Base-by-base conservation (phyloP, 1,140 invertebrate genomes). In the Hycleus cichorii region DNA sequence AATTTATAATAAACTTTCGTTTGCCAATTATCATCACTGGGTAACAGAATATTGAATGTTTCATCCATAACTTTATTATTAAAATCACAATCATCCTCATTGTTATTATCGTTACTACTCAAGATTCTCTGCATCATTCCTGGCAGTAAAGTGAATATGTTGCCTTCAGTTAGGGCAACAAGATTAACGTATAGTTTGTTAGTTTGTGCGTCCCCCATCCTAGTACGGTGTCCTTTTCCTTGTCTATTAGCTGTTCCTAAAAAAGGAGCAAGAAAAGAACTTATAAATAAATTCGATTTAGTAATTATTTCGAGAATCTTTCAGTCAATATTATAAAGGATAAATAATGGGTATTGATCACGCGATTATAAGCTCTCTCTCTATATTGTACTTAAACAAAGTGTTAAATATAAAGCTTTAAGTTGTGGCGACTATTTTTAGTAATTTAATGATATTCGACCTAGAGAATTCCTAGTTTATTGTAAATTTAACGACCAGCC, bases 11-110 rank as follows among this genome's bases (percentile, higher is more conserved):
- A 90, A 67, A 87, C 84, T 60, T 82, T 81, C 9, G 85, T 78
- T 52, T 86, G 76, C 83, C 85, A 90, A 10, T 83, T 81, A 61
- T 81, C 80, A 63, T 89, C 84, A 64, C 87, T 89, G 10, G 87
- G 87, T 24, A 89, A 51, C 12, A 69, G 58, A 26, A 72, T 53
- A 42, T 69, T 65, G 38, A 62, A 65, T 10, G 42, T 50, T 74
- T 49, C 72, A 70, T 32, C 70, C 18, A 70, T 49, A 58, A 54
- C 42, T 7, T 10, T 73, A n/a, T n/a, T n/a, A 42, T n/a, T 42
- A 7, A 9, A 8, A n/a, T 10, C 40, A 42, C 40, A n/a, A 49
- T 72, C 1, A 18, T 18, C 18, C 18, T 18, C 18, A 18, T 18
- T 5, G 32, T 4, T 4, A 32, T 32, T 65, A 32, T 74, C 65